Percentiles rank a stretch among this genome's conserved stretches.
Evolutionary conservation across 2,888 invertebrate genomes (phyloP).

Genomic region (Acanthosepion pharaonis): DNA sequence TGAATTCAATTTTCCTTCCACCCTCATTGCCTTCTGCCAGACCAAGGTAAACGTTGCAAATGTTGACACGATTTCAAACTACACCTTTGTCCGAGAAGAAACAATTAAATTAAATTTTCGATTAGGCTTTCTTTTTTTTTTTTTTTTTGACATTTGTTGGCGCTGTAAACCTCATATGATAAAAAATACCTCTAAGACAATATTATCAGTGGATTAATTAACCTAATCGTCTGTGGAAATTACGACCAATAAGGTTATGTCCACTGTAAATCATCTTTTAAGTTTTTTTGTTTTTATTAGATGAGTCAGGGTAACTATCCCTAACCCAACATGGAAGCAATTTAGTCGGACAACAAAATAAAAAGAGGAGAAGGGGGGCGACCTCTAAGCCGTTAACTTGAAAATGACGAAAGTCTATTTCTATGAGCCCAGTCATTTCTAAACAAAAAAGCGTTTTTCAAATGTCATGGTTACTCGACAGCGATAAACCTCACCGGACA

Average conservation of each 20-base stretch:
- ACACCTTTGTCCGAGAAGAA: too few species aligned
- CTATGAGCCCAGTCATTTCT: neutral
- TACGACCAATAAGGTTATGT: neutral
- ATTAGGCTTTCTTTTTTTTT: too few species aligned
- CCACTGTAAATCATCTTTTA: neutral
- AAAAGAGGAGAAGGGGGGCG: neutral
- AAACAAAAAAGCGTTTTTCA: neutral
- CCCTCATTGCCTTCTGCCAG: too few species aligned
- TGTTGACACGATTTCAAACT: too few species aligned
- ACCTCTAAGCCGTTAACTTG: neutral
- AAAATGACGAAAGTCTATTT: neutral
- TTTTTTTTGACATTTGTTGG: too few species aligned
- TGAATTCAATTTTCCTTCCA: too few species aligned
- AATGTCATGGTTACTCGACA: neutral
- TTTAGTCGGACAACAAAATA: neutral
- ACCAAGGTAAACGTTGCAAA: too few species aligned
- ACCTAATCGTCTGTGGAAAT: neutral
- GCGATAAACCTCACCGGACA: neutral
- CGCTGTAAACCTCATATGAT: too few species aligned
- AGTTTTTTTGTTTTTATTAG: neutral
- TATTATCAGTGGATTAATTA: too few species aligned
- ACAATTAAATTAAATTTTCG: too few species aligned
- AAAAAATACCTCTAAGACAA: too few species aligned
- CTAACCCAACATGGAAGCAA: neutral
- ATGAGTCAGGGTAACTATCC: neutral